A percentile compares a stretch with the other conserved stretches of the same genome.
Evolutionary conservation across 37 sponge, comb jelly and placozoan species (phyloP).

Genomic region (Aplysina aerophoba): DNA sequence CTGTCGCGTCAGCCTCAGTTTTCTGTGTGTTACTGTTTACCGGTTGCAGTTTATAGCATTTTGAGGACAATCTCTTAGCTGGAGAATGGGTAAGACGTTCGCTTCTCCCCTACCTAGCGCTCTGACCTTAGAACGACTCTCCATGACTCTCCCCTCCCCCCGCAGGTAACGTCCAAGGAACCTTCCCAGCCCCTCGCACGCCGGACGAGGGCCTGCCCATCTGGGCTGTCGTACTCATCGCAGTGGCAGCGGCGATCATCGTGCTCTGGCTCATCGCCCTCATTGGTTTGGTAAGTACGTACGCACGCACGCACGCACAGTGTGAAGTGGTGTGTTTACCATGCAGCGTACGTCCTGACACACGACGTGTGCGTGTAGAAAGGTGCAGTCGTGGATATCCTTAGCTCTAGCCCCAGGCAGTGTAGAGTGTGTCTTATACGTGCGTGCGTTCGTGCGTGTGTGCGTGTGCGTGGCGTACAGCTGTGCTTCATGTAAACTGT

Average conservation of each 20-base stretch:
- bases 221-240: conserved; percentile 51
- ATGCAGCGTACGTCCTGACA: too few species aligned
- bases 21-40: too few species aligned
- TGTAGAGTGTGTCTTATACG: not conserved
- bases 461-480: conserved; percentile 39
- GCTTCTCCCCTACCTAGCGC: too few species aligned
- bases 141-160: not conserved
- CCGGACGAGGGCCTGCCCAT: conserved; percentile 24
- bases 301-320: not conserved
- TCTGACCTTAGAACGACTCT: too few species aligned
- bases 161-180: not conserved
- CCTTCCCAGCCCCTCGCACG: conserved; percentile 37
- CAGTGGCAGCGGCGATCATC: conserved; percentile 33
- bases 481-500: too few species aligned
- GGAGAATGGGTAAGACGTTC: too few species aligned
- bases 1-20: too few species aligned
- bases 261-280: conserved; percentile 52
- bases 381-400: not conserved
- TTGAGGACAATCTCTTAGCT: too few species aligned
- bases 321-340: too few species aligned
- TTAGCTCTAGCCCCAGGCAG: not conserved
- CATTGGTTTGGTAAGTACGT: conserved; percentile 41
- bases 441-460: conserved; percentile 40
- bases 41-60: too few species aligned
- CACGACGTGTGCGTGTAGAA: not conserved